Conservation (phyloP, 2,113 vertebrate species). For the Pelecanoides urinatrix region DNA sequence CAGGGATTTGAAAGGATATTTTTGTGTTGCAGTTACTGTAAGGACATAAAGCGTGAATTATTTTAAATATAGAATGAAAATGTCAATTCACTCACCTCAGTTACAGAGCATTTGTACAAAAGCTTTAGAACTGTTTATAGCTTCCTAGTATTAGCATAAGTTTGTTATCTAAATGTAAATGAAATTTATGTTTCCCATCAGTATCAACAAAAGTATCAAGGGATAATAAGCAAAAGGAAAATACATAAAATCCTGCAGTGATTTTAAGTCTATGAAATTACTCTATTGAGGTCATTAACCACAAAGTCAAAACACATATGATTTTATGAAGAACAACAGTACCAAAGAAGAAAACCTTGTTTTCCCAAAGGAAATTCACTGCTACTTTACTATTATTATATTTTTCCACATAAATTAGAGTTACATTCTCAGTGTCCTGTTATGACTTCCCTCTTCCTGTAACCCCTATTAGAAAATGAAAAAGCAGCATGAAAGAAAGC, state of each 20-base stretch:
- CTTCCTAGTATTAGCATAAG: not conserved
- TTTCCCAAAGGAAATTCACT: constrained; percentile 24
- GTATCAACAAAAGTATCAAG: not conserved
- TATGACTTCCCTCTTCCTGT: not conserved
- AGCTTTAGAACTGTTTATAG: not conserved
- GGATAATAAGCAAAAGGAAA: constrained; percentile 9
- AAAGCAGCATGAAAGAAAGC: constrained; percentile 29
- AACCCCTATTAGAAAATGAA: constrained; percentile 25
- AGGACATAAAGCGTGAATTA: not conserved
- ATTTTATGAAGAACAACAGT: not conserved
- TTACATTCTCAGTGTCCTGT: not conserved
- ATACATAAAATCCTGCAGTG: not conserved
- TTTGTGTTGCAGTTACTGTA: not conserved
- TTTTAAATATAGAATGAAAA: not conserved
- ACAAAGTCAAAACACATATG: not conserved
- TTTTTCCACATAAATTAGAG: constrained; percentile 19
- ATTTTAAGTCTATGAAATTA: not conserved
- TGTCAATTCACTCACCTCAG: not conserved
- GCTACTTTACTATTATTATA: not conserved
- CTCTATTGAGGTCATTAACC: not conserved
- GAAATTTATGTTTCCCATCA: not conserved
- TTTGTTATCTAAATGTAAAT: not conserved
- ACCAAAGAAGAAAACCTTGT: not conserved
- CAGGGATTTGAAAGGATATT: not conserved
- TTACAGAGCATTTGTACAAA: not conserved